Base-by-base conservation (phyloP, 2,888 invertebrate species). In the Ferrisia virgata region DNA sequence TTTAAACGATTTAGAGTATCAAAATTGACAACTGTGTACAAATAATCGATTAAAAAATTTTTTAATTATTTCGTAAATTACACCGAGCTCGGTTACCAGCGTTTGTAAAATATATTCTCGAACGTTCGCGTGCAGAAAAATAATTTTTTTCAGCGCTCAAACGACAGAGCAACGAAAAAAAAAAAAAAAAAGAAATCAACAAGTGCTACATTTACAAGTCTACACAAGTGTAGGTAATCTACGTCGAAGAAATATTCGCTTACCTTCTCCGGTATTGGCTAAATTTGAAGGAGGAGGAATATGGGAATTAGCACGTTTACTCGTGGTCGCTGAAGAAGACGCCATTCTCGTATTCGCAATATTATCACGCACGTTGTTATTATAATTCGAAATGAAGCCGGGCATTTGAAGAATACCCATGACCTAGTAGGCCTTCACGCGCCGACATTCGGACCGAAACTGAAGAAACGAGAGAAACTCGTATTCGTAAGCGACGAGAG, bases 361-460 rank as follows among this genome's bases (percentile, higher is more conserved):
- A 81, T 81, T 43, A 31, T 25, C 18, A 76, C 28, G 76, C 83
- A 22, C 69, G 72, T 72, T 39, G 43, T 43, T 31, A n/a, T n/a
- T n/a, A n/a, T n/a, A n/a, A 83, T 43, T 69, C 83, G 83, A 83
- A 83, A 83, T 40, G 39, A 43, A 83, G 76, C 72, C 43, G 31
- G 83, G 39, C 69, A 31, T 83, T 76, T 76, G 83, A 76, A 83
- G 47, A 76, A 83, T 76, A 76, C 76, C 83, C 83, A 83, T 83
- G 76, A 40, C 83, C 72, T 28, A 76, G 28, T 11, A 40, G 83
- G 83, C 76, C 43, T 64, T 83, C 76, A 43, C 83, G 83, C 83
- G 83, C 47, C 76, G 83, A 72, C 72, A 83, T 76, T 83, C 83
- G 83, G 72, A 83, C 76, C 83, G 25, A 72, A 82, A 85, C 85